A percentile compares a stretch with the other conserved stretches of the same genome.
These are phyloP conservation scores for Emydura subglobosa DNA, from an alignment of 2,113 vertebrate genomes.

Conservation along the genomic window DNA sequence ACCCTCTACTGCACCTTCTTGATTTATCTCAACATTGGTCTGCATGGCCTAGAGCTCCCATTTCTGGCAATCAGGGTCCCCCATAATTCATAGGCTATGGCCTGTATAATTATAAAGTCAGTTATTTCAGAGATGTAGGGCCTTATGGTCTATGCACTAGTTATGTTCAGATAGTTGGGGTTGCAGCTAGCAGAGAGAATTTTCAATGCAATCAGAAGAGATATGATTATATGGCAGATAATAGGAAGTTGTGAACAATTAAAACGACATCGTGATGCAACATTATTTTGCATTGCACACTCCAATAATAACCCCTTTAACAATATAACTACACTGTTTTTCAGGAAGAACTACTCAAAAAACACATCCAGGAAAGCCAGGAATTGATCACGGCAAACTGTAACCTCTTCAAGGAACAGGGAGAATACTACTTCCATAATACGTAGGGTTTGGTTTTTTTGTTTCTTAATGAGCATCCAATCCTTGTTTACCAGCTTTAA, in stretches of 20 bases:
- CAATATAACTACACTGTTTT: background rate
- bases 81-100: fast-evolving
- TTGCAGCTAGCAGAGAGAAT: background rate
- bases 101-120: background rate
- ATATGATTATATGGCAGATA: fast-evolving
- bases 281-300: fast-evolving
- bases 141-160: background rate
- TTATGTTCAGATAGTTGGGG: background rate
- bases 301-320: fast-evolving
- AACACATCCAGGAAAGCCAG: constrained; percentile 1
- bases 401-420: constrained; percentile 41
- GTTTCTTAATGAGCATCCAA: background rate
- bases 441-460: constrained; percentile 3
- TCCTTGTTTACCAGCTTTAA: background rate
- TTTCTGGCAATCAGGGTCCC: fast-evolving
- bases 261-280: fast-evolving
- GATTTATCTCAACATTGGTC: background rate
- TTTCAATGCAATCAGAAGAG: background rate
- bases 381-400: constrained; percentile 39
- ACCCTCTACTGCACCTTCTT: background rate
- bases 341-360: constrained; percentile 54
- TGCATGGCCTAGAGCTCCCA: background rate
- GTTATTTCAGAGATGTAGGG: fast-evolving
- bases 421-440: constrained; percentile 49
- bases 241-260: fast-evolving